Evolutionary conservation across 2,113 vertebrate genomes (phyloP).

Genomic region (Corythaixoides concolor): DNA sequence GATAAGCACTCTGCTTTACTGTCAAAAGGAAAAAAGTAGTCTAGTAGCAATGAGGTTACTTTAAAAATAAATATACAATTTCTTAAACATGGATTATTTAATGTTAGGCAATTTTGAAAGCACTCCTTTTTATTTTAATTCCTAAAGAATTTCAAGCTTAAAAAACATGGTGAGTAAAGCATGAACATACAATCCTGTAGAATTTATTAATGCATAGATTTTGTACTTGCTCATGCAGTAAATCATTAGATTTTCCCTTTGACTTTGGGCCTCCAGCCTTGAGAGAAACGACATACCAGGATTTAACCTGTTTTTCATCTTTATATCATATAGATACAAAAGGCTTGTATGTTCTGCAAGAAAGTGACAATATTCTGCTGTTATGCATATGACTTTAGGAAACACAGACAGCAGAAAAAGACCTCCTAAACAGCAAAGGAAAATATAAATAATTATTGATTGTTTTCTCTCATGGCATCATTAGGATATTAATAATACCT

Average conservation of each 20-base stretch:
- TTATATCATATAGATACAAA: constrained; percentile 15
- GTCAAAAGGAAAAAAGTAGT: constrained; percentile 68
- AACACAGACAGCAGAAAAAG: background rate
- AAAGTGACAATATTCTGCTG: background rate
- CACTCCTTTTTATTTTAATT: background rate
- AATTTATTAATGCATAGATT: constrained; percentile 65
- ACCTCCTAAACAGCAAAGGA: background rate
- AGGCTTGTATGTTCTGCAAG: background rate
- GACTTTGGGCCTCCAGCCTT: constrained; percentile 56
- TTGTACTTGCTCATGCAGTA: constrained; percentile 50
- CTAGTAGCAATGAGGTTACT: constrained; percentile 59
- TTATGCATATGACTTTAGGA: background rate
- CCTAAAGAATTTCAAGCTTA: background rate
- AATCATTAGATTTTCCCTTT: constrained; percentile 60
- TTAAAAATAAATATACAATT: constrained; percentile 64
- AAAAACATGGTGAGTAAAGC: background rate
- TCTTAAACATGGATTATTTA: constrained; percentile 47
- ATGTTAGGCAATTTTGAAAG: constrained; percentile 35
- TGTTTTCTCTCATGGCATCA: background rate
- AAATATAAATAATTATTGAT: constrained; percentile 32
- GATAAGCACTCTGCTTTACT: constrained; percentile 73
- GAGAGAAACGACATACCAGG: constrained; percentile 44
- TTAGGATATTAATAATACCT: background rate
- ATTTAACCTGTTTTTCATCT: constrained; percentile 55
- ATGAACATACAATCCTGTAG: background rate